A percentile compares a stretch with the other conserved stretches of the same genome.
These are phyloP conservation scores for Rattus rattus DNA, from an alignment of 2,113 vertebrate genomes.

Conservation along the genomic window DNA sequence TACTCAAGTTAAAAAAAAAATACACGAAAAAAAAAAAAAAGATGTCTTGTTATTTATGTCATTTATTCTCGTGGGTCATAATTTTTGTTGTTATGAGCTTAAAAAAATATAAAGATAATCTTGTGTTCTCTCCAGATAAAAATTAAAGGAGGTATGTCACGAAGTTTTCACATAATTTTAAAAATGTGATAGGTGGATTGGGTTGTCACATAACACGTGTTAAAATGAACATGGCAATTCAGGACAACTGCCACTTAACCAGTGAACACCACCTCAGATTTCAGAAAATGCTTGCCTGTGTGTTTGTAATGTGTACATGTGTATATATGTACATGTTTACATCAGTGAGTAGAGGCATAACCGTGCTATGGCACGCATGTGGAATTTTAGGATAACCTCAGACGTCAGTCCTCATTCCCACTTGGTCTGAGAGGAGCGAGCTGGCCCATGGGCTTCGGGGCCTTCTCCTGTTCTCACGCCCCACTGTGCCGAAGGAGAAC, in stretches of 20 bases:
- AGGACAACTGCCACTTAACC: neutral
- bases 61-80: neutral
- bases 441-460: rapidly evolving
- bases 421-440: neutral
- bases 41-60: neutral
- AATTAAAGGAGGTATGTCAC: neutral
- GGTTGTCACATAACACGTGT: neutral
- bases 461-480: neutral
- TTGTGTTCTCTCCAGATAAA: slow-evolving; percentile 4
- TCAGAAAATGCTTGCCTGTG: neutral
- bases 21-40: too few species aligned
- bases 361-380: neutral
- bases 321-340: neutral
- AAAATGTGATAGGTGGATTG: neutral
- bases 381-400: neutral
- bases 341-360: neutral
- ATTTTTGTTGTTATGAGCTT: neutral
- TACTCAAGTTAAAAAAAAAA: too few species aligned
- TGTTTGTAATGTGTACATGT: too few species aligned
- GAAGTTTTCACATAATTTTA: neutral
- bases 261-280: neutral
- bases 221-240: neutral
- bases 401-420: neutral
- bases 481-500: neutral
- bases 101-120: neutral